Evolutionary conservation across 2,888 invertebrate species (phyloP), one percentile per base, ranked within the genome.

Genomic region (Copidosoma aretas): DNA sequence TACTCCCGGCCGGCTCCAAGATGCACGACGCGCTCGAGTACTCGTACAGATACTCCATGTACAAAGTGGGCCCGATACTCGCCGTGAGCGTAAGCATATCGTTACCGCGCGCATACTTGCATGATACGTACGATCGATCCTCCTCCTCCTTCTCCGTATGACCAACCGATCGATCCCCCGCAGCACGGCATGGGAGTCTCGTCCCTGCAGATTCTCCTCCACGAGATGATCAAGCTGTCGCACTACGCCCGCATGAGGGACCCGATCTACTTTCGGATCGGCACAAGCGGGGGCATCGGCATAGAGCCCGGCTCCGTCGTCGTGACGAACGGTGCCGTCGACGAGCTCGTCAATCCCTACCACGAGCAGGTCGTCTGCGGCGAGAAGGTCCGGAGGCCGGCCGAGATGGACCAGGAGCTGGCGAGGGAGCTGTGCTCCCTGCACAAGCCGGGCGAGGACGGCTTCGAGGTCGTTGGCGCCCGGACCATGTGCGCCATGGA

Each of bases 131-230:
- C n/a, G n/a, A n/a, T n/a, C n/a, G n/a, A n/a, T n/a, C n/a, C n/a
- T n/a, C n/a, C n/a, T n/a, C n/a, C n/a, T n/a, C n/a, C n/a, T n/a
- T n/a, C n/a, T n/a, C n/a, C 1, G 17, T 32, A 5, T 32, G 8
- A 5, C 8, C 32, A 32, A 15, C 43, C 46, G 46, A 46, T 46
- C 8, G 14, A 46, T 46, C 46, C 8, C 46, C n/a, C 14, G 0
- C 85, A 94, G 94, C 98, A 98, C 81, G 98, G 98, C 60, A 98
- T 98, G 92, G 98, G 98, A 3, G 91, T 94, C 57, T 95, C 97
- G 1, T 97, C 97, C 0, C 90, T 97, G 68, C 93, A 94, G 64
- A 96, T 98, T 75, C 87, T 97, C 64, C 88, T 98, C 71, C 95
- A 97, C 82, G 98, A 98, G 86, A 87, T 95, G 73, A 93, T 97